Evolutionary conservation across 2,113 vertebrate genomes (phyloP).

Genomic region (Cacatua alba): DNA sequence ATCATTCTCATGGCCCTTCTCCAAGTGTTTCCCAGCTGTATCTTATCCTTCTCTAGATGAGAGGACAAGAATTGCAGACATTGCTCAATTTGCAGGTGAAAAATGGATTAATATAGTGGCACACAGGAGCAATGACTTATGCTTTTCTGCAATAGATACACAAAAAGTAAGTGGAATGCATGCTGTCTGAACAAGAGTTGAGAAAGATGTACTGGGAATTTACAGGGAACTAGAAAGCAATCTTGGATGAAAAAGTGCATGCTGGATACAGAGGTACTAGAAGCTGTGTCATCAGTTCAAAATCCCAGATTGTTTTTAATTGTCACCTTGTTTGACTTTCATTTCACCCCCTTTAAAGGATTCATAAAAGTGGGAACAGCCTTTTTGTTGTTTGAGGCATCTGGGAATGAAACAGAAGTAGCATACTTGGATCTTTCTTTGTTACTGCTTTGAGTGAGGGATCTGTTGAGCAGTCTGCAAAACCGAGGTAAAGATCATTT

Average conservation of each 20-base stretch:
- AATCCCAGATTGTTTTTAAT: neutral
- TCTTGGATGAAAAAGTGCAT: neutral
- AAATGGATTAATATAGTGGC: neutral
- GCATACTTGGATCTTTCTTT: neutral
- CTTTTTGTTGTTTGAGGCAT: neutral
- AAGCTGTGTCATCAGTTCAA: neutral
- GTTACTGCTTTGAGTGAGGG: neutral
- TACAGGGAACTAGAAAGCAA: neutral
- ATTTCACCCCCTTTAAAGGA: neutral
- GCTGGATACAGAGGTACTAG: neutral
- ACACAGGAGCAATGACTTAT: neutral
- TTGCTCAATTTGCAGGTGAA: neutral
- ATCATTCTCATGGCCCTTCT: neutral
- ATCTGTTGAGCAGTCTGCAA: neutral
- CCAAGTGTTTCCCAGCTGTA: neutral
- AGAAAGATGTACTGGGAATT: neutral
- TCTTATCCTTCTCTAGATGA: neutral
- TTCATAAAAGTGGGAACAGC: neutral
- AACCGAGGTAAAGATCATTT: neutral
- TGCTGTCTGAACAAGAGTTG: neutral
- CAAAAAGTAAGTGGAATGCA: neutral
- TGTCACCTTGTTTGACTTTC: slow-evolving; percentile 9
- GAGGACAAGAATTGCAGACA: neutral
- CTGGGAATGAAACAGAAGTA: neutral
- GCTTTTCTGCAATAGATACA: neutral